phyloP scores from a whole-genome alignment of 1,140 invertebrate species.

The Adoxophyes honmai region DNA sequence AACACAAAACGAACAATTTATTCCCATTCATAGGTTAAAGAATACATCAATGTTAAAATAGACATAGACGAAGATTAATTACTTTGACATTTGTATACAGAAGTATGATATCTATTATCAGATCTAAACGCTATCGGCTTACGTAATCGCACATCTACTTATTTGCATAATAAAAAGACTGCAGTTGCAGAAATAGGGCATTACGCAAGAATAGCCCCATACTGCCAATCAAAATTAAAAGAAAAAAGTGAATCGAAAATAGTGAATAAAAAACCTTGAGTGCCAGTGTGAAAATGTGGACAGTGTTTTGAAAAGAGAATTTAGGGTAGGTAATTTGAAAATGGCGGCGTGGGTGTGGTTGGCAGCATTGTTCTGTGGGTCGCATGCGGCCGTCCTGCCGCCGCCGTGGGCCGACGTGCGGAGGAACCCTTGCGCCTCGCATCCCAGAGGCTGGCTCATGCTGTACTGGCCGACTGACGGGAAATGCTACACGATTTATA shows the following conservation, averaged over 20 bases:
- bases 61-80: slow-evolving; percentile 7
- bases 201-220: neutral
- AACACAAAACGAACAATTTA: too few relatives aligned
- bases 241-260: neutral
- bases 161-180: slow-evolving; percentile 9
- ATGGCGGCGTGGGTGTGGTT: slow-evolving; percentile 61
- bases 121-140: neutral
- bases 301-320: slow-evolving; percentile 17
- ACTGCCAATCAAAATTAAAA: neutral
- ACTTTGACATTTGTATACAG: slow-evolving; percentile 10
- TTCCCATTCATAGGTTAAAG: neutral
- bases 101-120: slow-evolving; percentile 10
- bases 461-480: slow-evolving; percentile 89
- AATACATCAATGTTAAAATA: neutral
- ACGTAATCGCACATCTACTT: neutral
- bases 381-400: slow-evolving; percentile 82
- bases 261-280: neutral
- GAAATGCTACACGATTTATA: slow-evolving; percentile 91
- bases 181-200: neutral
- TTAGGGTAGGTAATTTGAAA: slow-evolving; percentile 14
- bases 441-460: slow-evolving; percentile 89
- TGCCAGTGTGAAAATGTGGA: slow-evolving; percentile 13
- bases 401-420: slow-evolving; percentile 90
- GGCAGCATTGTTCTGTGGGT: slow-evolving; percentile 48
- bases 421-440: slow-evolving; percentile 87